Evolutionary conservation across 2,797 vertebrate genomes (phyloP).

Genomic region (Bufotes viridis): DNA sequence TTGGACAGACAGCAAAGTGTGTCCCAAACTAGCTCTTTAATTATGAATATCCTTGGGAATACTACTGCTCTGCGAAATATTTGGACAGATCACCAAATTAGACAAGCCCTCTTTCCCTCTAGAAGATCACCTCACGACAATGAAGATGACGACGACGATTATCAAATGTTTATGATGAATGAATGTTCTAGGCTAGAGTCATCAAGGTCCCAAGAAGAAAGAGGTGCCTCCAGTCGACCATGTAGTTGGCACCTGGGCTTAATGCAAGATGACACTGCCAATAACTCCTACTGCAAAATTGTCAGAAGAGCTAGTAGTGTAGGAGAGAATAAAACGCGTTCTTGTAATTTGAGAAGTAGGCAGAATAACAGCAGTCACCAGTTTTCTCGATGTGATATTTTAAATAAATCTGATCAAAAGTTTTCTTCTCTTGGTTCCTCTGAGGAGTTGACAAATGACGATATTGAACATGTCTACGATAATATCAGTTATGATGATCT

Average conservation of each 20-base stretch:
- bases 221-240: conserved; percentile 79
- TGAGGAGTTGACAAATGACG: conserved; percentile 88
- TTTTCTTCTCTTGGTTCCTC: conserved; percentile 83
- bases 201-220: conserved; percentile 71
- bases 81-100: conserved; percentile 92
- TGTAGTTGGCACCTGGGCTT: conserved; percentile 93
- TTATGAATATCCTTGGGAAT: conserved; percentile 75
- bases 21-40: conserved; percentile 66
- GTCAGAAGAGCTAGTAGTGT: conserved; percentile 91
- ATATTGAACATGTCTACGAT: conserved; percentile 94
- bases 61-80: conserved; percentile 81
- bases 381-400: conserved; percentile 64
- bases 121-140: conserved; percentile 84
- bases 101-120: conserved; percentile 90
- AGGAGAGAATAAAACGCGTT: conserved; percentile 81
- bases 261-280: conserved; percentile 73
- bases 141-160: conserved; percentile 91
- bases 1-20: conserved; percentile 74
- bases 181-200: conserved; percentile 77
- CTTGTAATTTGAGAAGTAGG: conserved; percentile 62
- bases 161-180: conserved; percentile 93
- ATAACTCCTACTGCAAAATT: conserved; percentile 74
- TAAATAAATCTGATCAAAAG: conserved; percentile 71
- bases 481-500: conserved; percentile 97
- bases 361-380: conserved; percentile 65